phyloP scores from a whole-genome alignment of 2,888 invertebrate species.

The Lochmaea crataegi region DNA sequence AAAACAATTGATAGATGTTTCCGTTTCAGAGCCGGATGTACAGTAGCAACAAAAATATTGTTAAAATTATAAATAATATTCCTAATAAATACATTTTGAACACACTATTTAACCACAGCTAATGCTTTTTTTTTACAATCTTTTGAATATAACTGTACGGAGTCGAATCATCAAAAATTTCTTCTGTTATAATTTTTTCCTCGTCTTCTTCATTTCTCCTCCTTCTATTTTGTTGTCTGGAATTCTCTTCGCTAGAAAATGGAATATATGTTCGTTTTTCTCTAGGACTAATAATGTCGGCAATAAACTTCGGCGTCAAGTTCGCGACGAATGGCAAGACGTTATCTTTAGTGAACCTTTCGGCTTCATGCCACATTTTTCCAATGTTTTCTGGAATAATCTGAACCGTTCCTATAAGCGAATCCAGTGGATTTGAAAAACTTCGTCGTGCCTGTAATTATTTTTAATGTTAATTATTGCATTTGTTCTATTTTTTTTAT shows the following conservation, averaged over 20 bases:
- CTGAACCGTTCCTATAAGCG: slow-evolving; percentile 47
- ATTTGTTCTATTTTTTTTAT: background rate
- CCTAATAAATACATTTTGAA: background rate
- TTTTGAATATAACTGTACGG: slow-evolving; percentile 37
- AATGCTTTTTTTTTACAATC: slow-evolving; percentile 25
- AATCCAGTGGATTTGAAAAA: slow-evolving; percentile 40
- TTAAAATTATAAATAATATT: slow-evolving; percentile 10
- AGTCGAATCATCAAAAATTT: slow-evolving; percentile 1
- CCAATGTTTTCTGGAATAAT: slow-evolving; percentile 47
- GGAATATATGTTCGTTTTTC: slow-evolving; percentile 38
- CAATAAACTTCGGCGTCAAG: slow-evolving; percentile 45
- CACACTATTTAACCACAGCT: background rate
- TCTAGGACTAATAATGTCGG: slow-evolving; percentile 42
- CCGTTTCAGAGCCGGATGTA: too few relatives aligned
- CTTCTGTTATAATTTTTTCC: background rate
- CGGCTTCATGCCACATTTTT: slow-evolving; percentile 46
- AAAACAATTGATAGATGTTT: too few relatives aligned
- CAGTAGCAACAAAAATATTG: too few relatives aligned
- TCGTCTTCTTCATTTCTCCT: slow-evolving; percentile 32
- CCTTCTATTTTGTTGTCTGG: slow-evolving; percentile 22
- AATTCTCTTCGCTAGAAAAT: slow-evolving; percentile 25
- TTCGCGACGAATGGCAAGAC: slow-evolving; percentile 48
- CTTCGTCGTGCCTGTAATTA: slow-evolving; percentile 38
- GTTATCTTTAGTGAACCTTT: slow-evolving; percentile 48
- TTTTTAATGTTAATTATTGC: background rate